A percentile compares a stretch with the other conserved stretches of the same genome.
phyloP scores from a whole-genome alignment of 2,888 invertebrate genomes.

The Bursaphelenchus okinawaensis region DNA sequence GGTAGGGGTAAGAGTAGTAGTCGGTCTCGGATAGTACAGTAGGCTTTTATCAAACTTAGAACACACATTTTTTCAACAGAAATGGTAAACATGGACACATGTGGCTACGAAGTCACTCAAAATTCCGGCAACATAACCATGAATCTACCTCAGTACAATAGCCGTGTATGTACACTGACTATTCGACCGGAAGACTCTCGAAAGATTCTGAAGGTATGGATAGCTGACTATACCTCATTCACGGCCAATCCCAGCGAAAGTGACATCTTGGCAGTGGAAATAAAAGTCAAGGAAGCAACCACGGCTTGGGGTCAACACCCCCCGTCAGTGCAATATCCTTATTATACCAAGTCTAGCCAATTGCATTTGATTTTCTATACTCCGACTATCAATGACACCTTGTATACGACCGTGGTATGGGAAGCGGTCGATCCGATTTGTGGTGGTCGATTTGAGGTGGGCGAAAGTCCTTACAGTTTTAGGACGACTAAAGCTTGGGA shows the following conservation, averaged over 20 bases:
- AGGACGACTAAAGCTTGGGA: background rate
- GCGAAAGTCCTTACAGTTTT: background rate
- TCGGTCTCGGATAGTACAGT: too few relatives aligned
- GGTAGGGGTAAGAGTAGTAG: too few relatives aligned
- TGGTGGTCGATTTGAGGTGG: background rate
- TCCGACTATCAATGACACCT: conserved; percentile 16
- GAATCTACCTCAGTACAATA: background rate
- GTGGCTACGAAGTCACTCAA: background rate
- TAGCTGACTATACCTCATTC: background rate
- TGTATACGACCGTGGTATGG: background rate
- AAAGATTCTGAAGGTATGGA: background rate
- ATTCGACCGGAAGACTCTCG: background rate
- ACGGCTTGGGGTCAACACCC: background rate
- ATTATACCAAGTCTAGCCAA: background rate
- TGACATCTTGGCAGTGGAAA: background rate
- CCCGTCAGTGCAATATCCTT: background rate
- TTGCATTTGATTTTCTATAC: background rate
- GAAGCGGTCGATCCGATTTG: conserved; percentile 3
- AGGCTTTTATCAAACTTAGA: too few relatives aligned
- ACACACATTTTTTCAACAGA: too few relatives aligned
- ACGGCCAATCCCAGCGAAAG: background rate
- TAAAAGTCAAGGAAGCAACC: background rate
- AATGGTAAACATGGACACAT: background rate
- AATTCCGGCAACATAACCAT: background rate
- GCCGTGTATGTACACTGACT: background rate